Evolutionary conservation across 2,888 invertebrate genomes (phyloP).

Genomic region (Fragum fragum): DNA sequence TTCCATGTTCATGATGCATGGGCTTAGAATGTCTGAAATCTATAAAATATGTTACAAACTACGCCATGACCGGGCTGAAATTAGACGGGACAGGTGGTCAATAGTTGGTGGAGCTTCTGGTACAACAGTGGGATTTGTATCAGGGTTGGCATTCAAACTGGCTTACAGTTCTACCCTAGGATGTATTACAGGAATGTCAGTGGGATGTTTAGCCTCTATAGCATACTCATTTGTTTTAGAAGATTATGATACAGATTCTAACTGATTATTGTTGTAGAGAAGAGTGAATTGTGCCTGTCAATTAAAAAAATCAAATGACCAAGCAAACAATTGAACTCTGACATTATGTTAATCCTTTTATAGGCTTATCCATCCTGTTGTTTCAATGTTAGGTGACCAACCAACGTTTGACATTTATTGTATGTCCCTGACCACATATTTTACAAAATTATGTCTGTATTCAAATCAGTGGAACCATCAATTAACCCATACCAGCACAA

Average conservation of each 20-base stretch:
- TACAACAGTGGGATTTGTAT: neutral
- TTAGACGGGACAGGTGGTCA: slow-evolving; percentile 9
- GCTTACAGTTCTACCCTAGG: neutral
- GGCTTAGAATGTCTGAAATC: slow-evolving; percentile 17
- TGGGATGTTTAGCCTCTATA: neutral
- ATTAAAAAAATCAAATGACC: too few species aligned
- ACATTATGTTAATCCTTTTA: too few species aligned
- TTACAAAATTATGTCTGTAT: too few species aligned
- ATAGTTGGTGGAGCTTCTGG: neutral
- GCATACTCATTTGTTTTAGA: neutral
- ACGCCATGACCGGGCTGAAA: neutral
- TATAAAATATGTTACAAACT: slow-evolving; percentile 21
- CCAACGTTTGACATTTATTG: too few species aligned
- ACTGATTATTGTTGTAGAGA: too few species aligned
- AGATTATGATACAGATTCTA: neutral
- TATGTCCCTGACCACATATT: too few species aligned
- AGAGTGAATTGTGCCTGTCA: too few species aligned
- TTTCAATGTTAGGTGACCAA: too few species aligned
- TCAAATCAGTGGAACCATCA: too few species aligned
- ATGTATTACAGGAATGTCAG: neutral
- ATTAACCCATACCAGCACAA: too few species aligned
- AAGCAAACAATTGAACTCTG: too few species aligned
- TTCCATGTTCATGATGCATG: slow-evolving; percentile 4
- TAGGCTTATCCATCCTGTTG: too few species aligned
- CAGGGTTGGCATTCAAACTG: neutral